Conservation (phyloP, 2,113 vertebrate species). For the Cavia porcellus region DNA sequence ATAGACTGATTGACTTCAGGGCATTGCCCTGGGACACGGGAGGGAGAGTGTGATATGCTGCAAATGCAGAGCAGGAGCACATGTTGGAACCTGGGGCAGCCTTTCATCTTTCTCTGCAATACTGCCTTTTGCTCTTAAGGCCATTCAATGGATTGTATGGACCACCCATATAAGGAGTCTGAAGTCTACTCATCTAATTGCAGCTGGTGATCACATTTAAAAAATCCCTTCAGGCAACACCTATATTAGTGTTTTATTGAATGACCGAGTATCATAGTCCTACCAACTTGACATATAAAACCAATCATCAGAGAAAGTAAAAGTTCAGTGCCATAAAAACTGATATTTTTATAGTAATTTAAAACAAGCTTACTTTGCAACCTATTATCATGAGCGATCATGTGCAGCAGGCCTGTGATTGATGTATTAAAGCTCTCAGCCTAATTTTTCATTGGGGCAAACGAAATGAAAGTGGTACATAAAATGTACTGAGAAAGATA, state of each 20-base stretch:
- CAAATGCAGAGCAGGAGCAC: background rate
- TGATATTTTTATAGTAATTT: background rate
- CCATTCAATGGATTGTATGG: background rate
- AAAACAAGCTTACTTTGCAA: constrained; percentile 34
- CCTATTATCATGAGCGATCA: background rate
- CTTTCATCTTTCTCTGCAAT: background rate
- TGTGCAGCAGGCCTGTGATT: background rate
- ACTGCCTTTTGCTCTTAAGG: background rate
- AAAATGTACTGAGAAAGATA: background rate
- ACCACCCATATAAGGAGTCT: background rate
- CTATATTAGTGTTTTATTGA: background rate
- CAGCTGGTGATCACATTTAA: background rate
- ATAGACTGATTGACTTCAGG: background rate
- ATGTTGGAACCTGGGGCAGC: background rate
- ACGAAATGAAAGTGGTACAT: background rate
- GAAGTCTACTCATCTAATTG: background rate
- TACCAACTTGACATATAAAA: background rate
- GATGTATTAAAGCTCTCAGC: background rate
- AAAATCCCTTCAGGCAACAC: background rate
- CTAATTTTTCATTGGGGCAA: background rate
- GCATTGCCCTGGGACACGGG: background rate
- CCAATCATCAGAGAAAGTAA: background rate
- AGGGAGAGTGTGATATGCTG: background rate
- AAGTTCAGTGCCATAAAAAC: background rate
- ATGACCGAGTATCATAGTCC: background rate